Base-by-base conservation (phyloP, 2,888 invertebrate genomes). In the Heterodera filipjevi region DNA sequence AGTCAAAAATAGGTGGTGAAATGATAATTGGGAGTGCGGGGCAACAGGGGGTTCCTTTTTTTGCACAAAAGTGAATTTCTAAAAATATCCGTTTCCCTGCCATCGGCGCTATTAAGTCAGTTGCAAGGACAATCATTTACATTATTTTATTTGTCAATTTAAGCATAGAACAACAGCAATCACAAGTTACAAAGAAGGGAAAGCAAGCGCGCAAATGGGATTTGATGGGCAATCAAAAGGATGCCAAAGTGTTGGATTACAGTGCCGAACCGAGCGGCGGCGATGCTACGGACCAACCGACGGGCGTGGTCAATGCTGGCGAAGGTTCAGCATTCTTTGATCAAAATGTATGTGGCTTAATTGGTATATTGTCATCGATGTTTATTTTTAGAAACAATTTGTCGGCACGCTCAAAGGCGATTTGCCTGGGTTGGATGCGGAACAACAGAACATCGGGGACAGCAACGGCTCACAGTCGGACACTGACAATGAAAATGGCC, bases 181-280 rank as follows among this genome's bases (percentile, higher is more conserved):
- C 59, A 10, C 59, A 59, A 59, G 8, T 12, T 22, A 19, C 35
- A 22, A 86, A 86, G 81, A 85, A 85, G 79, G 84, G 83, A 66
- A 86, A 88, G 74, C 83, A 85, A 75, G 85, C 84, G 1, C 84
- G 87, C 70, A 83, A 85, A 6, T 87, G 88, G 88, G 86, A 82
- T 12, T 73, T 86, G 75, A 78, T 82, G 53, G 87, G 86, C 33
- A 84, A 83, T 74, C 79, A 83, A 1, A 66, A 80, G 19, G 87
- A 88, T 70, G 79, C 80, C 1, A 83, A 81, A 2, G 71, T 77
- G 19, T 81, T 88, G 70, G 93, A 93, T 72, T 94, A 86, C 77
- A 79, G 77, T 39, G 77, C 44, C 44, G 66, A 59, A 27, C 35
- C 59, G 27, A 59, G 27, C 19, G 22, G 35, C 5, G 66, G 33